A percentile compares a stretch with the other conserved stretches of the same genome.
phyloP scores from a whole-genome alignment of 2,113 vertebrate species.

The Nipponia nippon region DNA sequence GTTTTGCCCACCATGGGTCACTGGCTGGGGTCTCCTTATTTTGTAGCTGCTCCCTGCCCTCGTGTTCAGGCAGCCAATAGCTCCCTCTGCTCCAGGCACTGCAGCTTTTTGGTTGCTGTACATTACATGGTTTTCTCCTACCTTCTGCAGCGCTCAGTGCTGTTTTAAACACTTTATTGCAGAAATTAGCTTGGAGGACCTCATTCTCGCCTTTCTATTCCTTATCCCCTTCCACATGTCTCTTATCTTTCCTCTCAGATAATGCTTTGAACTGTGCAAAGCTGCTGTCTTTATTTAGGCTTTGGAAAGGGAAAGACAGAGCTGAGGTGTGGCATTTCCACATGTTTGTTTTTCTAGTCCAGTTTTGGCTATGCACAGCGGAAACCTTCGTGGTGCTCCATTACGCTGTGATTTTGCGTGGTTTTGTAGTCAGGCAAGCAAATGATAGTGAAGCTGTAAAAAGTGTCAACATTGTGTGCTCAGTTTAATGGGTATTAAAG shows the following conservation, averaged over 20 bases:
- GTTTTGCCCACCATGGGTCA: background rate
- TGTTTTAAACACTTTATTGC: background rate
- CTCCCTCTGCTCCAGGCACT: background rate
- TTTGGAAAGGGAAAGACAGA: background rate
- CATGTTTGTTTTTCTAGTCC: background rate
- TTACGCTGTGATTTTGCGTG: background rate
- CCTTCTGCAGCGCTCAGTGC: background rate
- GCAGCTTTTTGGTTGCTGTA: background rate
- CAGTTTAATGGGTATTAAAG: background rate
- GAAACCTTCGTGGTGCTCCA: background rate
- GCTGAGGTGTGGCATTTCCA: background rate
- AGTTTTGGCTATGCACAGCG: background rate
- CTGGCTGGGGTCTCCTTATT: background rate
- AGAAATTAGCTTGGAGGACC: background rate
- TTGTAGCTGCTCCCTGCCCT: background rate
- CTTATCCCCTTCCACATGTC: background rate
- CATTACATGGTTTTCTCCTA: background rate
- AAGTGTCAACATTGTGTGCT: background rate
- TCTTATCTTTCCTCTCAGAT: background rate
- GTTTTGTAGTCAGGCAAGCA: background rate
- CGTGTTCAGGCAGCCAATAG: rapidly evolving
- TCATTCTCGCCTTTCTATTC: background rate
- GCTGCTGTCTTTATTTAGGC: background rate
- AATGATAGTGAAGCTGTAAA: background rate
- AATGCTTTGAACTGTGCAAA: background rate